Base-by-base conservation (phyloP, 2,113 vertebrate species). In the Gallinago jamesoni region DNA sequence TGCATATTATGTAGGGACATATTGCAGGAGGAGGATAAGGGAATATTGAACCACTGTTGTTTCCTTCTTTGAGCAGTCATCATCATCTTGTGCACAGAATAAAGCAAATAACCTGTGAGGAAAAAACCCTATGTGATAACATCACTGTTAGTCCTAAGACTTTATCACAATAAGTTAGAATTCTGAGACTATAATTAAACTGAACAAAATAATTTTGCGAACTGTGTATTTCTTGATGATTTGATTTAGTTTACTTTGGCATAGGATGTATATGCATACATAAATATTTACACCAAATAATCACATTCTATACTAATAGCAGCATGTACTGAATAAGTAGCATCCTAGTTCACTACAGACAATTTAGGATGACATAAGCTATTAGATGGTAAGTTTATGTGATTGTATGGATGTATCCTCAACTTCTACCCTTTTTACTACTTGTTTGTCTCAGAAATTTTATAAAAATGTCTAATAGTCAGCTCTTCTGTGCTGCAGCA, bases 141-240 rank as follows among this genome's bases (percentile, higher is more conserved):
- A 10, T 18, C 2, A 9, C 31, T 82, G 18, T 24, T 48, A 16
- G 6, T 41, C 0, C 0, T 39, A 73, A 63, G 23, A 31, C 1
- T 68, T 84, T 27, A 8, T 50, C 53, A 79, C 4, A 59, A 1
- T 16, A 53, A 52, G 17, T 56, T 67, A 37, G 28, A 90, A 78
- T 78, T 88, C 37, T 30, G 22, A 57, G 22, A 43, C 10, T 45
- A 31, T 11, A 83, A 74, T 21, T 50, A 48, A 72, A 4, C 1
- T 62, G 37, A 62, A 73, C 8, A 41, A 83, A 56, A 66, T 33
- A 23, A 47, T 59, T 67, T 27, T 55, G 7, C 47, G 41, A 89
- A 60, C 5, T 43, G 3, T 56, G 1, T 2, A 47, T 9, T 66
- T 74, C 23, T 45, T n/a, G 18, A 80, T 60, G 2, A 10, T 60